Evolutionary conservation across 1,140 invertebrate genomes (phyloP), one percentile per base, ranked within the genome.

Genomic region (Antheraea pernyi): DNA sequence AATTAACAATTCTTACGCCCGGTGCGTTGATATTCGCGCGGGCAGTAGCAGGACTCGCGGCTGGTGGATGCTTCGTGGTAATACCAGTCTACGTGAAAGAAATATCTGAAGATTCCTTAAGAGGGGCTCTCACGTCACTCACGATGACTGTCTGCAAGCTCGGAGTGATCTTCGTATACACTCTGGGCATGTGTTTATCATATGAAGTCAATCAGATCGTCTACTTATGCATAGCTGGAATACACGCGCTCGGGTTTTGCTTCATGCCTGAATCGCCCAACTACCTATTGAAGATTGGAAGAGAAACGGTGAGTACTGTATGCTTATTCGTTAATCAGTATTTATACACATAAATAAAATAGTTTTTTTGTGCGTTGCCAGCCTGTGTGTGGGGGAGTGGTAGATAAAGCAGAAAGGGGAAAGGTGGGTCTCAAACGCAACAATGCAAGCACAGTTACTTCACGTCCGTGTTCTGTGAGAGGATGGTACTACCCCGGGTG

Each of bases 1-100:
- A 81, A 48, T 71, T 83, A n/a, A 65, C 71, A 7, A 42, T 65
- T 9, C 61, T 78, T 0, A 71, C 72, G 0, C 63, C 75, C 11
- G 6, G 65, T 3, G 30, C 74, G 0, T 73, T 83, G 1, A 82
- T 82, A 19, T 19, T 77, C 30, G 86, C 93, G 0, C 85, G 93
- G 8, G 80, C 93, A 0, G 79, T 94, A 30, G 83, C 81, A 7
- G 94, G 94, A 0, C 65, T 93, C 3, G 86, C 89, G 0, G 78
- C 85, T 1, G 93, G 93, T 0, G 89, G 84, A 0, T 84, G 88
- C 4, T 93, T 93, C 68, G 84, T 91, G 0, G 91, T 93, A 0
- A 74, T 94, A 3, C 94, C 94, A 0, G 91, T 90, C 19, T 94
- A 92, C 71, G 85, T 94, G 0, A 91, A 90, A n/a, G 94, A 94